A percentile compares a stretch with the other conserved stretches of the same genome.
phyloP scores from a whole-genome alignment of 2,113 vertebrate genomes.

The Nettapus auritus region DNA sequence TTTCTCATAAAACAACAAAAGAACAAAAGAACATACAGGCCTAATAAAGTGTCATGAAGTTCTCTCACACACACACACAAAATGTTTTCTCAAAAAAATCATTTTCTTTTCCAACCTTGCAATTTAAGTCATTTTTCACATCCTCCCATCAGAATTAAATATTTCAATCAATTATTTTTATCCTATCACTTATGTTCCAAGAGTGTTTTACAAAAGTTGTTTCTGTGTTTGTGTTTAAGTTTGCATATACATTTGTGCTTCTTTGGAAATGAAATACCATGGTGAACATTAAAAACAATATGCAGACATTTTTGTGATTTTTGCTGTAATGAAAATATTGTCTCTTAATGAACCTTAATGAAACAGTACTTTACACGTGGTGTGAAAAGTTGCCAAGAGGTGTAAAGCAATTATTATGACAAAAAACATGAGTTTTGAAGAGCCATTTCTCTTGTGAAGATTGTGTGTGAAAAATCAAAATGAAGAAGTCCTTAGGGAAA shows the following conservation, averaged over 20 bases:
- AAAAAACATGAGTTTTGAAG: constrained; percentile 71
- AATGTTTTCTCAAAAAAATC: not conserved
- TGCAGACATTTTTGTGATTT: constrained; percentile 48
- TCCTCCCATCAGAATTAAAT: constrained; percentile 22
- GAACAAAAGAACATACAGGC: not conserved
- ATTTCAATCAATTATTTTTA: not conserved
- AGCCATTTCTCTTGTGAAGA: constrained; percentile 56
- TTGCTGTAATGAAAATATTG: constrained; percentile 63
- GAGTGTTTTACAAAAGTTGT: not conserved
- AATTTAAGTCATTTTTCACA: constrained; percentile 38
- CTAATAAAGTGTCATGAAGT: not conserved
- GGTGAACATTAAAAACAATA: constrained; percentile 38
- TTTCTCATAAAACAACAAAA: not conserved
- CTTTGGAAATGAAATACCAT: constrained; percentile 16
- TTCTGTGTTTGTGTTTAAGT: not conserved
- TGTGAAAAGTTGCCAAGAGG: constrained; percentile 75
- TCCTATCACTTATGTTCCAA: not conserved
- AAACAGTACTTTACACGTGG: constrained; percentile 41
- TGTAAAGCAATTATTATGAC: constrained; percentile 75
- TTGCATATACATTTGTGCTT: not conserved
- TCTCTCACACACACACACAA: not conserved
- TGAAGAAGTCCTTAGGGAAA: constrained; percentile 65
- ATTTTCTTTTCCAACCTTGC: not conserved
- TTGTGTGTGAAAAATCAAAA: constrained; percentile 58
- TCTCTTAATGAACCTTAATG: constrained; percentile 67